phyloP scores from a whole-genome alignment of 2,888 invertebrate genomes.

The Molanna angustata region DNA sequence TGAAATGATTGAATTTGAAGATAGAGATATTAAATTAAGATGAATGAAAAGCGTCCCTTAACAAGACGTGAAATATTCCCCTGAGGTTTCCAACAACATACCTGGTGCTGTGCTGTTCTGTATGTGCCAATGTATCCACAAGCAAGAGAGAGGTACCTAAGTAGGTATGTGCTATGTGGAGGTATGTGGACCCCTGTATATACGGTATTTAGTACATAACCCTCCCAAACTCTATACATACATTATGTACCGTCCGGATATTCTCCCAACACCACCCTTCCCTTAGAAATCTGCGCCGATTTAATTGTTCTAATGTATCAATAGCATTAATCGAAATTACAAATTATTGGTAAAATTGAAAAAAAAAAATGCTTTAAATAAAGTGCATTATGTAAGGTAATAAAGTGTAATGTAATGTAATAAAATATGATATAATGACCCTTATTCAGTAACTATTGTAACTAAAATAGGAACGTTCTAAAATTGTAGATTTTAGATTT shows the following conservation, averaged over 20 bases:
- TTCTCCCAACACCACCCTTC: too few relatives aligned
- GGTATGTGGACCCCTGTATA: constrained; percentile 6
- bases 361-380: too few relatives aligned
- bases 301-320: not conserved
- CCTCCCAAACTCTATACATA: constrained; percentile 25
- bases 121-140: constrained; percentile 6
- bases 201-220: constrained; percentile 24
- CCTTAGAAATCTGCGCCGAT: constrained; percentile 25
- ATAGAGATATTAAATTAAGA: too few relatives aligned
- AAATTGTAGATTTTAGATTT: too few relatives aligned
- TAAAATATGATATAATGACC: too few relatives aligned
- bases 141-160: constrained; percentile 1
- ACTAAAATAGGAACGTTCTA: too few relatives aligned
- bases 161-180: not conserved
- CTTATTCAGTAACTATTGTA: too few relatives aligned
- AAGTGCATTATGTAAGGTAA: too few relatives aligned
- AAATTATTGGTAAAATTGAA: too few relatives aligned
- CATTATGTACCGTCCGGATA: constrained; percentile 25
- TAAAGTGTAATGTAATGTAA: too few relatives aligned
- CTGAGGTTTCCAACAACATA: constrained; percentile 4
- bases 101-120: not conserved
- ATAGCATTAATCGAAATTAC: not conserved
- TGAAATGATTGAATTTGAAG: too few relatives aligned
- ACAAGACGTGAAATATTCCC: constrained; percentile 5
- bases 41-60: too few relatives aligned